Conservation (phyloP, 64 coral and sea anemone genomes). For the Pocillopora verrucosa region DNA sequence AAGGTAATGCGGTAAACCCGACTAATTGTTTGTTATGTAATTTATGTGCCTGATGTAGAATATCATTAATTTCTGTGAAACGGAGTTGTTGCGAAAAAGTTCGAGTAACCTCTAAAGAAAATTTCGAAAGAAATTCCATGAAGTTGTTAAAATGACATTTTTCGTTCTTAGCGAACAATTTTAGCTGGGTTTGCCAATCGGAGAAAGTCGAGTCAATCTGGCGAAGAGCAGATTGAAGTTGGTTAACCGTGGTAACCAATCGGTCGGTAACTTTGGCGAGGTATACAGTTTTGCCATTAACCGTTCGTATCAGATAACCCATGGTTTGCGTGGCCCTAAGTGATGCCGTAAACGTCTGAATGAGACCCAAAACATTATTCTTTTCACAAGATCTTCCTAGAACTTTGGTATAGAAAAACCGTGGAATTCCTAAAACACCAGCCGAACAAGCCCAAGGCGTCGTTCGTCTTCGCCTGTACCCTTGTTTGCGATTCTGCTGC, state of each 20-base stretch:
- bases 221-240: not conserved
- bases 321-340: not conserved
- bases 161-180: not conserved
- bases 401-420: not conserved
- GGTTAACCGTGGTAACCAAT: not conserved
- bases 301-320: not conserved
- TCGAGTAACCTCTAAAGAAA: not conserved
- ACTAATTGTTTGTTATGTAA: not conserved
- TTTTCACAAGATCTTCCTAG: constrained; percentile 7
- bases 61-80: constrained; percentile 5
- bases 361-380: not conserved
- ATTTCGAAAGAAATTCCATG: constrained; percentile 17
- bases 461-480: not conserved
- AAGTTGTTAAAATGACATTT: constrained; percentile 17
- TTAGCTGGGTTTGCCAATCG: not conserved
- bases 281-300: constrained; percentile 31
- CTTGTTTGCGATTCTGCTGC: no score
- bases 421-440: not conserved
- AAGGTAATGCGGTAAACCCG: not conserved
- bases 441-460: constrained; percentile 12
- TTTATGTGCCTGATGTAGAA: not conserved
- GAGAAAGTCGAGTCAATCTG: not conserved
- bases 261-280: constrained; percentile 4
- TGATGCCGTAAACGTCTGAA: not conserved
- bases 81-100: not conserved